Evolutionary conservation across 2,113 vertebrate genomes (phyloP).

Genomic region (Ursus arctos): DNA sequence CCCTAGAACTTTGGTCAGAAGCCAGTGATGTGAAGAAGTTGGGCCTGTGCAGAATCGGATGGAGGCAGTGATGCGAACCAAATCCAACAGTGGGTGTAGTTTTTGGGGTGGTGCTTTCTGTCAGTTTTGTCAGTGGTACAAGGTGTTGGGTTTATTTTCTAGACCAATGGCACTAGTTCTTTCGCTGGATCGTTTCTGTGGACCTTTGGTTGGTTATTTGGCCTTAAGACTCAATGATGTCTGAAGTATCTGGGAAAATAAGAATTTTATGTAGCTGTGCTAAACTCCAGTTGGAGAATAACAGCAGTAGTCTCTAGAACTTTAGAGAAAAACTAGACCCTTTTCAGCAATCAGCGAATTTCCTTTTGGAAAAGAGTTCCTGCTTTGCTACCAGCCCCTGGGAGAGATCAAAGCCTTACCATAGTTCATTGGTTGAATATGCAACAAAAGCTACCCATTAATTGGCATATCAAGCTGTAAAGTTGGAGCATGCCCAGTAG

Average conservation of each 20-base stretch:
- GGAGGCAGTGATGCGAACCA: neutral
- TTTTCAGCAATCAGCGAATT: neutral
- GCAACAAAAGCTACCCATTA: neutral
- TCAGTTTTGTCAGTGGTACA: neutral
- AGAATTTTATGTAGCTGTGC: neutral
- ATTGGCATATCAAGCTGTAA: neutral
- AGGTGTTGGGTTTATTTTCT: neutral
- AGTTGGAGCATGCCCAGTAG: neutral
- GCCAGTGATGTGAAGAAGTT: neutral
- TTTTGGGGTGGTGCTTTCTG: neutral
- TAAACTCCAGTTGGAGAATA: neutral
- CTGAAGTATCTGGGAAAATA: neutral
- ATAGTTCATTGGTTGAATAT: neutral
- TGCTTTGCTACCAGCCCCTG: neutral
- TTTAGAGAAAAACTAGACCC: neutral
- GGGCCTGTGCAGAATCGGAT: neutral
- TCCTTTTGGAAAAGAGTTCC: slow-evolving; percentile 12
- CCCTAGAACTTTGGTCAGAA: neutral
- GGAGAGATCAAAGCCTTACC: neutral
- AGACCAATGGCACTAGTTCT: neutral
- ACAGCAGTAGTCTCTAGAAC: neutral
- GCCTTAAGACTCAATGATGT: neutral
- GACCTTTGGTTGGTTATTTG: neutral
- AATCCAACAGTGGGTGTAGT: neutral
- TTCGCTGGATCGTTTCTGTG: neutral